Evolutionary conservation across 2,797 vertebrate species (phyloP), one percentile per base, ranked within the genome.

Genomic region (Morus bassanus): DNA sequence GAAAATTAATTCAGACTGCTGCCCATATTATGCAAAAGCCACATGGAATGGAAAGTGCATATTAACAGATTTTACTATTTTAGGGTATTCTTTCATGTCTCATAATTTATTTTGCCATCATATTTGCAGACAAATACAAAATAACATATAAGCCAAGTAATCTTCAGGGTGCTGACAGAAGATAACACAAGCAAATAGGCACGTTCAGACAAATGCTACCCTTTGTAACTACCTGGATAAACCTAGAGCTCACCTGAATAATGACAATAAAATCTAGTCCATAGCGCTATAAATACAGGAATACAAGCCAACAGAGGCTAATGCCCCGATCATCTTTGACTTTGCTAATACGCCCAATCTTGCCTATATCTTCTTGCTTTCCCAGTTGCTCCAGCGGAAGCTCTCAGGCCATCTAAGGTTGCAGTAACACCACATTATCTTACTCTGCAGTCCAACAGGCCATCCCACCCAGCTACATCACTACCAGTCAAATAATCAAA

Each of bases 21-120:
- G 91, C 76, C 93, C 81, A 50, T 85, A 93, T 92, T 92, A 85
- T 68, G 84, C 72, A 74, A 91, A 51, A 94, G 57, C 68, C 68
- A 91, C 88, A 77, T 57, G 74, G 90, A 93, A 94, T 28, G 73
- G 72, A 89, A 93, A 95, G 86, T 5, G 50, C 53, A 27, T 14
- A 95, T 90, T 84, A 96, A 82, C 73, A 80, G 81, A 85, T 94
- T 92, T 92, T 83, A 80, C 93, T 89, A 91, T 96, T 96, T 95
- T 24, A 60, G 83, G 86, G 94, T n/a, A 27, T 60, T 87, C 77
- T 92, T 95, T 91, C 72, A 79, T 70, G 53, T 50, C 85, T 91
- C 50, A 2, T 75, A 39, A 87, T 93, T 94, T 85, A 91, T 88
- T 90, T 89, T 91, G 86, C 85, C 81, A 39, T 87, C 72, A 2